Percentiles rank a stretch among this genome's conserved stretches.
Evolutionary conservation across 2,113 vertebrate species (phyloP).

Genomic region (Leucoraja erinaceus): DNA sequence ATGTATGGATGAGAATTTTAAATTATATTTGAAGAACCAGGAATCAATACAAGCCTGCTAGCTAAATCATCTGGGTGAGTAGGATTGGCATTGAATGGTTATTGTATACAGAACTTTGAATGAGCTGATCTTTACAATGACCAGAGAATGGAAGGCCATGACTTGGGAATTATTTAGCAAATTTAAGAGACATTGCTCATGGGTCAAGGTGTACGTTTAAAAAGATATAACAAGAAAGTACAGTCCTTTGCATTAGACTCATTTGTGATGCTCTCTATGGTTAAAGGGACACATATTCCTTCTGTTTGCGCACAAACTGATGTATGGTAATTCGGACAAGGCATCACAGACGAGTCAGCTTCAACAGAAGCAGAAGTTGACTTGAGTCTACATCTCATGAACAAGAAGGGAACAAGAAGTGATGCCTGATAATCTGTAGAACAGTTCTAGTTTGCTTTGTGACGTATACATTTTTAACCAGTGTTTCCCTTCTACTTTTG

Average conservation of each 20-base stretch:
- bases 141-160: background rate
- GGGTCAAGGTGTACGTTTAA: background rate
- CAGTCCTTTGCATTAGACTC: no score
- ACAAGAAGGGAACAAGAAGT: background rate
- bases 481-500: background rate
- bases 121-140: background rate
- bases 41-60: background rate
- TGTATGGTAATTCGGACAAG: background rate
- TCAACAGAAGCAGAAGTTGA: background rate
- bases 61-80: background rate
- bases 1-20: background rate
- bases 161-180: background rate
- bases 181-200: background rate
- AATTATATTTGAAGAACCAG: background rate
- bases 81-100: background rate
- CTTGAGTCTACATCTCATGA: background rate
- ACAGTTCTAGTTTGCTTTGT: background rate
- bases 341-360: background rate
- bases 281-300: background rate
- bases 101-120: background rate
- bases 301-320: background rate
- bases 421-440: background rate
- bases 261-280: background rate
- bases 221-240: background rate
- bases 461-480: background rate